A percentile compares a stretch with the other conserved stretches of the same genome.
These are phyloP conservation scores for Melanotaenia maccullochi DNA, from an alignment of 2,797 vertebrate species.

Conservation along the genomic window DNA sequence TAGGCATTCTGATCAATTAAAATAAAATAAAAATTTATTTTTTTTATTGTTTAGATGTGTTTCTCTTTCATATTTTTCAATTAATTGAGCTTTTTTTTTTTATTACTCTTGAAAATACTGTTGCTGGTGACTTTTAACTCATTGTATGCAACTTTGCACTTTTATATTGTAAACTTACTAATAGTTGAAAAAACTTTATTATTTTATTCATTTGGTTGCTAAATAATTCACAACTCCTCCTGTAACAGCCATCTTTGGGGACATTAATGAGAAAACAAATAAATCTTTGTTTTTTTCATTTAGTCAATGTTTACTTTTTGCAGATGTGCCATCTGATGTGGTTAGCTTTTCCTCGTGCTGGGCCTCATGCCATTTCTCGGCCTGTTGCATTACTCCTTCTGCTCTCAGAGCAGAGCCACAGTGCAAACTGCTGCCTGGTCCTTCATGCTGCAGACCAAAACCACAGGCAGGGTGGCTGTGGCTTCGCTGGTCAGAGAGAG, in stretches of 20 bases:
- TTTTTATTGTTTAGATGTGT: too few species aligned
- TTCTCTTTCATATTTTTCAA: too few species aligned
- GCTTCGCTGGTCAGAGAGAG: slow-evolving; percentile 71
- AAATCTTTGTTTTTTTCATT: slow-evolving; percentile 21
- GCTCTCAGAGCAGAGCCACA: slow-evolving; percentile 49
- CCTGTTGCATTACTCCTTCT: slow-evolving; percentile 28
- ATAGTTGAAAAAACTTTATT: too few species aligned
- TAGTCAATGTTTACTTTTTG: slow-evolving; percentile 33
- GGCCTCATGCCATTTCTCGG: slow-evolving; percentile 50
- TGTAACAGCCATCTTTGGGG: slow-evolving; percentile 10
- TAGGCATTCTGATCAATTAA: too few species aligned
- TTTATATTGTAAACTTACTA: too few species aligned
- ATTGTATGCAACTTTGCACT: too few species aligned
- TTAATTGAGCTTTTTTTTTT: too few species aligned
- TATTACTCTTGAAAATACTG: too few species aligned
- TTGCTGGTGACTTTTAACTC: too few species aligned
- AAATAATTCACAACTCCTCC: neutral
- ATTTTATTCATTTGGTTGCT: too few species aligned
- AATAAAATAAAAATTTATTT: too few species aligned
- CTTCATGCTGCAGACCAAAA: slow-evolving; percentile 68
- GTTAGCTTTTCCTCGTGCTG: slow-evolving; percentile 15
- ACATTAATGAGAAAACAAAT: slow-evolving; percentile 29
- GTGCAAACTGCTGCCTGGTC: slow-evolving; percentile 68
- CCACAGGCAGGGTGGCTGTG: slow-evolving; percentile 80
- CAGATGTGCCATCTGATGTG: slow-evolving; percentile 54